Percentiles rank a stretch among this genome's conserved stretches.
Evolutionary conservation across 2,888 invertebrate genomes (phyloP).

Genomic region (Penaeus monodon): DNA sequence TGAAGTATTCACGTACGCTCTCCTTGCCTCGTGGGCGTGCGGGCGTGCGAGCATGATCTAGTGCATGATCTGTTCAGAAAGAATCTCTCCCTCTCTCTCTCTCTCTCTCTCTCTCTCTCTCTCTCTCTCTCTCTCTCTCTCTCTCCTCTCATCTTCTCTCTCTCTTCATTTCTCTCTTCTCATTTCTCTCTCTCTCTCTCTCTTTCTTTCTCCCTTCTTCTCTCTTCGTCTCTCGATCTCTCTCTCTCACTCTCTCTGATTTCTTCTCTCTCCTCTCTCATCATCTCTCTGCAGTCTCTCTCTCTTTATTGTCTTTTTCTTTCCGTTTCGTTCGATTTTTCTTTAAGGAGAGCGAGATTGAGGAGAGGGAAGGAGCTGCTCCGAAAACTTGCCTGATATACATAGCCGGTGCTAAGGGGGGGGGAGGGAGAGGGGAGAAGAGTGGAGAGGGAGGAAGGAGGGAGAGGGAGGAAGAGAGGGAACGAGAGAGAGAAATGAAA

Average conservation of each 20-base stretch:
- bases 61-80: too few species aligned
- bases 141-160: constrained; percentile 3
- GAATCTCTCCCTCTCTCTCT: not conserved
- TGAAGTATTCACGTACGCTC: too few species aligned
- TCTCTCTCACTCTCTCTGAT: not conserved
- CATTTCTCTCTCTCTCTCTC: not conserved
- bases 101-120: not conserved
- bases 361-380: constrained; percentile 2
- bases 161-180: not conserved
- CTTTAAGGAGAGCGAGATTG: not conserved
- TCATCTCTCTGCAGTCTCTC: too few species aligned
- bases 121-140: constrained; percentile 3
- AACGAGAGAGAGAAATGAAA: not conserved
- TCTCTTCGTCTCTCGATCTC: not conserved
- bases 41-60: too few species aligned
- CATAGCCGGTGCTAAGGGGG: not conserved
- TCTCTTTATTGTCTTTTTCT: too few species aligned
- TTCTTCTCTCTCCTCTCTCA: not conserved
- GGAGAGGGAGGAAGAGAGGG: not conserved
- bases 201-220: not conserved
- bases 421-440: not conserved
- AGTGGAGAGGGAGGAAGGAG: not conserved
- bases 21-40: too few species aligned
- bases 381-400: not conserved
- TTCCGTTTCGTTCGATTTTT: too few species aligned